Conservation (phyloP, 2,888 invertebrate genomes). For the Lepidocyrtinus sp. region DNA sequence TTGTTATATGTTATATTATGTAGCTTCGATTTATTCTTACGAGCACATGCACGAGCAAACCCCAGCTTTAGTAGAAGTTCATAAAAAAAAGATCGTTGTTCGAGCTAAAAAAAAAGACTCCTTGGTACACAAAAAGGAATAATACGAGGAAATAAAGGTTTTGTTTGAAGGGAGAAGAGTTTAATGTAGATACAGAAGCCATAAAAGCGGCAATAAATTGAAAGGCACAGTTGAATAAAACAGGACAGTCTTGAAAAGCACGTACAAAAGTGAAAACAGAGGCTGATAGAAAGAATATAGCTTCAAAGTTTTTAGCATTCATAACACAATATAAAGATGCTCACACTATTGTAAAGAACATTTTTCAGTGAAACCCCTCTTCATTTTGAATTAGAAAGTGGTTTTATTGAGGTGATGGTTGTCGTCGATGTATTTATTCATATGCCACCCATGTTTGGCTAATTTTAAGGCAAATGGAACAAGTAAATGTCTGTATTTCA, state of each 20-base stretch:
- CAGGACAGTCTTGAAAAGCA: conserved; percentile 46
- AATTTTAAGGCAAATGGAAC: not conserved
- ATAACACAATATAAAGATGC: conserved; percentile 33
- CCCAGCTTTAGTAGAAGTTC: no score
- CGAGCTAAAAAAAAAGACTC: not conserved
- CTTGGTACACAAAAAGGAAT: conserved; percentile 32
- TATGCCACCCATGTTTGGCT: not conserved
- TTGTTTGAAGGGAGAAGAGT: conserved; percentile 53
- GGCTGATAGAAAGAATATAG: conserved; percentile 29
- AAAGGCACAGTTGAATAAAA: conserved; percentile 64
- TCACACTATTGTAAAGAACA: not conserved
- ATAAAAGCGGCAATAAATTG: conserved; percentile 66
- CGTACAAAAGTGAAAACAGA: conserved; percentile 42
- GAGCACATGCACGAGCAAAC: no score
- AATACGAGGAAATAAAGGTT: conserved; percentile 29
- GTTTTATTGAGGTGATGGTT: conserved; percentile 8
- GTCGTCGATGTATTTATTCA: conserved; percentile 10
- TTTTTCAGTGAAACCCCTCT: conserved; percentile 3
- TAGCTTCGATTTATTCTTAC: no score
- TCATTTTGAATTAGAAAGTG: conserved; percentile 8
- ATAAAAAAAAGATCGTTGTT: conserved; percentile 23
- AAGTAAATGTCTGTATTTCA: conserved; percentile 1
- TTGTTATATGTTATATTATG: no score
- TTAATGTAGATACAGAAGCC: conserved; percentile 65
- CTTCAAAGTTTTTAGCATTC: conserved; percentile 37